Evolutionary conservation across 2,888 invertebrate species (phyloP), one percentile per base, ranked within the genome.

Genomic region (Tetragonula carbonaria): DNA sequence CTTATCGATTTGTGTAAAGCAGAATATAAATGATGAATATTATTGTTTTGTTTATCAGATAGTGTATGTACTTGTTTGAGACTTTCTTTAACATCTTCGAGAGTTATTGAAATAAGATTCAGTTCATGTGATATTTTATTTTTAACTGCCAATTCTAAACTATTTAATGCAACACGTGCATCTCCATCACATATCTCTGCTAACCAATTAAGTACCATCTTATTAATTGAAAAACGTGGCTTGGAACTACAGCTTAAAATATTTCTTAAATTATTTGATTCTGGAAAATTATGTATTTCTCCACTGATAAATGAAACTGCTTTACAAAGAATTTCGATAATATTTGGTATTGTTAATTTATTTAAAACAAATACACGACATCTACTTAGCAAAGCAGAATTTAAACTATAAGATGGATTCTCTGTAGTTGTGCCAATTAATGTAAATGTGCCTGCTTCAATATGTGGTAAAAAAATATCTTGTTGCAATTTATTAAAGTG

Each of bases 401-500:
- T 97, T 65, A 97, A 95, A 89, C 97, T 96, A 93, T 97, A 98
- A 4, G 97, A 97, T 14, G 97, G 98, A 94, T 98, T 98, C 94
- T 98, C 97, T 72, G 97, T 97, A 0, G 97, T 98, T 0, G 97
- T 97, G 45, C 97, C 98, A 78, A 98, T 96, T 78, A 98, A 95
- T 71, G 96, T 96, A 63, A 98, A 96, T 53, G 97, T 96, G 0
- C 97, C 97, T 94, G 96, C 96, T 94, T 98, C 97, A 13, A 98
- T 96, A 93, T 97, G 97, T 14, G 97, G 96, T 81, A 97, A 93
- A 93, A 98, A 97, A 72, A 96, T 96, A 93, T 98, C 97, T 95
- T 98, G 98, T 91, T 97, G 98, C 21, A 96, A 95, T 94, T 97
- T 98, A 93, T 97, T 97, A 92, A 98, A 97, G 74, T 97, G 96